Conservation (phyloP, 2,888 invertebrate genomes). For the Pammene aurita region DNA sequence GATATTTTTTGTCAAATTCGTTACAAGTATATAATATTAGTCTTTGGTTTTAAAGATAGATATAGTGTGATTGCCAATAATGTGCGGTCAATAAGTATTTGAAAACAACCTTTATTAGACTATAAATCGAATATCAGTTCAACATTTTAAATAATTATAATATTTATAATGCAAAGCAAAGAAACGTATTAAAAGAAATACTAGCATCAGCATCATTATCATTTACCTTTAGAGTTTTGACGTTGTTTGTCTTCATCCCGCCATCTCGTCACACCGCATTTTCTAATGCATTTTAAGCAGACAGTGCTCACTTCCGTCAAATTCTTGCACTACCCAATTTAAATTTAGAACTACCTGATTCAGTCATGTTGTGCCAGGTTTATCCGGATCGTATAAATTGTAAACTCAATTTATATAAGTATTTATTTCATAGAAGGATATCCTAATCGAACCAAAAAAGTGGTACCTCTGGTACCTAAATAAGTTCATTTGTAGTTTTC, state of each 20-base stretch:
- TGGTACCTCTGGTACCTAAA: neutral
- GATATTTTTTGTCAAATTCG: constrained; percentile 61
- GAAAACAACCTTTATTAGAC: constrained; percentile 64
- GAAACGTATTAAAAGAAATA: constrained; percentile 47
- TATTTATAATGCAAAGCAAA: constrained; percentile 48
- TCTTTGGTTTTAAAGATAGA: constrained; percentile 77
- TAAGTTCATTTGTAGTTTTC: neutral
- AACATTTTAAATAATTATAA: constrained; percentile 49
- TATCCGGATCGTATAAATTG: neutral
- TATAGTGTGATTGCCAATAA: constrained; percentile 63
- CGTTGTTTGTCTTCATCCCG: constrained; percentile 24
- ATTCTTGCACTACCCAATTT: neutral
- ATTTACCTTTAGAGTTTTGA: constrained; percentile 56
- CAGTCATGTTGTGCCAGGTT: neutral
- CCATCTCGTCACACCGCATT: constrained; percentile 23
- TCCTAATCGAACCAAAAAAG: neutral
- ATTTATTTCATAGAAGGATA: constrained; percentile 3
- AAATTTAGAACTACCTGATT: neutral
- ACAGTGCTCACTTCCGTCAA: neutral
- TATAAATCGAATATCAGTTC: constrained; percentile 71
- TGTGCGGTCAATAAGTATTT: constrained; percentile 70
- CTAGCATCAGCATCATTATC: constrained; percentile 48
- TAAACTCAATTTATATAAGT: constrained; percentile 5
- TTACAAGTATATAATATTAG: constrained; percentile 58
- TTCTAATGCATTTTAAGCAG: constrained; percentile 2